phyloP scores from a whole-genome alignment of 2,113 vertebrate species.

The Okapia johnstoni region DNA sequence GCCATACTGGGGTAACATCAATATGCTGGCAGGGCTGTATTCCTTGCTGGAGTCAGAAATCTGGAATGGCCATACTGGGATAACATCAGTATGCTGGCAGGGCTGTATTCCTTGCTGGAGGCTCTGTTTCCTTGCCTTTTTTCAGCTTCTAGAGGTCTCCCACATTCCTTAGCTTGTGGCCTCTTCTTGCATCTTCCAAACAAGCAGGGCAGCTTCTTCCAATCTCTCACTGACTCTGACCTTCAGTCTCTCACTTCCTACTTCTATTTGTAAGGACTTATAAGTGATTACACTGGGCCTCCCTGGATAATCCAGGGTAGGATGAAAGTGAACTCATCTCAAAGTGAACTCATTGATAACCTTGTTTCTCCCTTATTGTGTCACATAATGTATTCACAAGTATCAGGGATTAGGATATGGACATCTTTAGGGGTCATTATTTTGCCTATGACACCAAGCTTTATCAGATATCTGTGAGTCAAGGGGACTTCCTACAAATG shows the following conservation, averaged over 20 bases:
- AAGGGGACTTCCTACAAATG: neutral
- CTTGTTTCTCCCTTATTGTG: neutral
- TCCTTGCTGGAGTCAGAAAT: neutral
- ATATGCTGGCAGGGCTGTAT: no score
- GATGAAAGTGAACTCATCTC: neutral
- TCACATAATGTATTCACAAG: neutral
- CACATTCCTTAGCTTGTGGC: neutral
- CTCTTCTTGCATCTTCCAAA: neutral
- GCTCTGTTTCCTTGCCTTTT: neutral
- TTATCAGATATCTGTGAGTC: neutral
- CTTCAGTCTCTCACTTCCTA: neutral
- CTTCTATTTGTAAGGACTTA: neutral
- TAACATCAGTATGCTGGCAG: neutral
- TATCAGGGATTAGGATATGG: neutral
- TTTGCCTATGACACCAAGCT: neutral
- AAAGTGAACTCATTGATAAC: neutral
- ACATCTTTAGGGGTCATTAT: neutral
- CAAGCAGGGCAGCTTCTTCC: neutral
- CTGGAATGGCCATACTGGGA: neutral
- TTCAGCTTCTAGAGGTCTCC: neutral
- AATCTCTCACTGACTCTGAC: neutral
- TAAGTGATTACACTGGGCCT: neutral
- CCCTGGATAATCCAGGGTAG: no score
- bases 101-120: neutral
- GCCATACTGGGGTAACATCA: no score